A percentile compares a stretch with the other conserved stretches of the same genome.
These are phyloP conservation scores for Rhopalosiphum padi DNA, from an alignment of 1,140 invertebrate genomes.

Conservation along the genomic window DNA sequence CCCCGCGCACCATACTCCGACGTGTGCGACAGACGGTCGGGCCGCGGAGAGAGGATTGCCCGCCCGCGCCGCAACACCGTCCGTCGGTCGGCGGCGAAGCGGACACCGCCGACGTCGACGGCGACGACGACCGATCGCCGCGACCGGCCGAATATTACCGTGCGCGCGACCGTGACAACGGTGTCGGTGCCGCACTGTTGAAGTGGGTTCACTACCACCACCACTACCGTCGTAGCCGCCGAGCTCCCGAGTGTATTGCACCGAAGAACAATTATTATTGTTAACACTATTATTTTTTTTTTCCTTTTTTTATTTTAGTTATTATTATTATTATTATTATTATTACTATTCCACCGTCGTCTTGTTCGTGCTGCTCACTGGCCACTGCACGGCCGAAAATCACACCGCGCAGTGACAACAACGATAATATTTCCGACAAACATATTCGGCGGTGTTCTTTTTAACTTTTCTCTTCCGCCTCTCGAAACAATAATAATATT, in stretches of 20 bases:
- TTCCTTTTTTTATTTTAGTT: slow-evolving; percentile 21
- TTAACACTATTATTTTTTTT: slow-evolving; percentile 44
- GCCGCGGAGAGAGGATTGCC: too few species aligned
- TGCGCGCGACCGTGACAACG: slow-evolving; percentile 23
- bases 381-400: not conserved
- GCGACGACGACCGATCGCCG: not conserved
- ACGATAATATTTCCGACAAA: not conserved
- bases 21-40: too few species aligned
- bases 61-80: fast-evolving
- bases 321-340: not conserved
- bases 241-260: slow-evolving; percentile 37
- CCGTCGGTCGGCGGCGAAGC: not conserved
- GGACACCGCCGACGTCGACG: not conserved
- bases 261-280: slow-evolving; percentile 35
- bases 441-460: not conserved
- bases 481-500: not conserved
- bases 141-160: slow-evolving; percentile 13
- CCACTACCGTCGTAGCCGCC: not conserved
- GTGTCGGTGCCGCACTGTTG: slow-evolving; percentile 3
- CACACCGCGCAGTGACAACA: slow-evolving; percentile 6
- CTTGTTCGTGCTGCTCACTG: not conserved
- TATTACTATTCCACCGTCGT: not conserved
- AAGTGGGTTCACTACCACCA: slow-evolving; percentile 28
- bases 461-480: not conserved
- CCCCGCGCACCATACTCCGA: too few species aligned